Base-by-base conservation (phyloP, 2,888 invertebrate genomes). In the Drosophila limbata region DNA sequence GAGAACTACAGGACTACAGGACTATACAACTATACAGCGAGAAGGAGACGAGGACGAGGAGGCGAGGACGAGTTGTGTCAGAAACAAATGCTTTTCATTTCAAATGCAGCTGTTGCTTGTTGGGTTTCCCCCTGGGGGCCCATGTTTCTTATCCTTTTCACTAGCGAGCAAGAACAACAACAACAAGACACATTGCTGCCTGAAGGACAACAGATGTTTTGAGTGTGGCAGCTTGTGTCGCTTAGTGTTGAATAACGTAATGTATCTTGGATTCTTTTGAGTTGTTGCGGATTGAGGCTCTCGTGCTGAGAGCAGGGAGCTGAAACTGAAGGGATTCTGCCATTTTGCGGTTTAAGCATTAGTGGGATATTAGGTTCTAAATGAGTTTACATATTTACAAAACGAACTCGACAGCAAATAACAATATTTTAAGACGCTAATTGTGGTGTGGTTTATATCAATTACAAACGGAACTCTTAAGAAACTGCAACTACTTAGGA, bases 61-160 rank as follows among this genome's bases (percentile, higher is more conserved):
- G n/a, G 68, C 76, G 64, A 62, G 62, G 90, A 90, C 83, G 79
- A 84, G 88, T 89, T 88, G 90, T 88, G 90, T 90, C 90, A 88
- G 86, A 90, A 90, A 90, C 90, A 90, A 90, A 90, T 90, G 90
- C 90, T 81, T 84, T 88, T 87, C 88, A 87, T 88, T 87, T 84
- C 78, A 81, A 86, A 88, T 87, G 88, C 87, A 84, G 86, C 79
- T 83, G 88, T 75, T 85, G 84, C 81, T 75, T 85, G 84, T 79
- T 84, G 69, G 78, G 81, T 71, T 71, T 59, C 76, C 78, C 60
- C 80, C 78, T 55, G 68, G 81, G 82, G 73, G 53, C 63, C 67
- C 67, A 70, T 70, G 71, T 78, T 78, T 74, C 80, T 75, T 83
- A 84, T 75, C 67, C 77, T 25, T 74, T 77, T 70, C 68, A 69